Percentiles rank a stretch among this genome's conserved stretches.
These are phyloP conservation scores for Actinernus sp. DNA, from an alignment of 92 coral and sea anemone genomes.

Conservation along the genomic window DNA sequence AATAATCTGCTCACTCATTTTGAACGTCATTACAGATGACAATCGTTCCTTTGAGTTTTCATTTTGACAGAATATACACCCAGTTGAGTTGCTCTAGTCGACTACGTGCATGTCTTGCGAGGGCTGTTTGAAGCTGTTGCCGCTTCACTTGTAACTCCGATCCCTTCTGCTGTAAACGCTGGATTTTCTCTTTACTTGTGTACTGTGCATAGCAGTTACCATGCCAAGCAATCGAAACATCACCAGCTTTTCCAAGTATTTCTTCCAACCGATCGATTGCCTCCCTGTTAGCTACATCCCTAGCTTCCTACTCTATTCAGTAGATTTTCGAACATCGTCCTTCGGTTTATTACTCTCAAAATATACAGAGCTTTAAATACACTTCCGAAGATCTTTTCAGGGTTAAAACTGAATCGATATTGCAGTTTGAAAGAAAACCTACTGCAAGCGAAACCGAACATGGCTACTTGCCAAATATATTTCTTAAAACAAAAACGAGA, in stretches of 20 bases:
- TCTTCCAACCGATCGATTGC: neutral
- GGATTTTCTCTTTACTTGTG: constrained; percentile 49
- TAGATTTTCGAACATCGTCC: neutral
- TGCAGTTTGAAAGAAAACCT: no score
- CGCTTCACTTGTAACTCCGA: no score
- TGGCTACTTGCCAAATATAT: no score
- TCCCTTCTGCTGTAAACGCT: constrained; percentile 25
- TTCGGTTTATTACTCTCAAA: neutral
- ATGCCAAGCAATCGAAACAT: constrained; percentile 21
- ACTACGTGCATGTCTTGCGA: constrained; percentile 23
- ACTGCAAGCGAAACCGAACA: no score
- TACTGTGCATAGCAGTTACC: constrained; percentile 33
- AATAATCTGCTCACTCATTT: constrained; percentile 61
- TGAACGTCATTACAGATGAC: constrained; percentile 52
- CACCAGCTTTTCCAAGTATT: neutral
- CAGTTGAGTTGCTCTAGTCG: constrained; percentile 9
- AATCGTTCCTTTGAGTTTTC: no score
- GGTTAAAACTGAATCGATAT: neutral
- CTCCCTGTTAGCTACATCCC: neutral
- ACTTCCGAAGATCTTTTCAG: constrained; percentile 1
- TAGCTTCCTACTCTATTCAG: neutral
- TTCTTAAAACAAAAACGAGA: no score
- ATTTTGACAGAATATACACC: no score
- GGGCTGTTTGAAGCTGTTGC: constrained; percentile 7
- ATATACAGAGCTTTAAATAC: neutral